These are phyloP conservation scores for Polyergus mexicanus DNA, from an alignment of 1,140 invertebrate species.

Conservation along the genomic window DNA sequence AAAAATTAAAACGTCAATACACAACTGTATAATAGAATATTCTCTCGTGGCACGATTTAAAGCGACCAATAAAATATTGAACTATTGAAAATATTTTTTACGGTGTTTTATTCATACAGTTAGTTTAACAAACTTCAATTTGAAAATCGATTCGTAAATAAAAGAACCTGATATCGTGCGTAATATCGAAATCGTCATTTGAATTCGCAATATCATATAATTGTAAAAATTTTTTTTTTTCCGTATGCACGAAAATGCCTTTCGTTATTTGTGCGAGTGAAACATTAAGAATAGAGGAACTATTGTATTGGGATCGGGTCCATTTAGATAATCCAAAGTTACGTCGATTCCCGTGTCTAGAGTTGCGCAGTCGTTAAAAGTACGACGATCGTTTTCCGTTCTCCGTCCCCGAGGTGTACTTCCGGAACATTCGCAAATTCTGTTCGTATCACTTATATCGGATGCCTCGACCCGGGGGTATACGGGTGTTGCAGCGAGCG, in stretches of 20 bases:
- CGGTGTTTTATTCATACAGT: not conserved
- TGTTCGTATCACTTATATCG: slow-evolving; percentile 57
- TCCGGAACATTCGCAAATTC: slow-evolving; percentile 52
- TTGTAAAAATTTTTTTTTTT: not conserved
- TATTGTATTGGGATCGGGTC: slow-evolving; percentile 71
- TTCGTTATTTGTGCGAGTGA: not conserved
- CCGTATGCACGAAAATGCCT: not conserved
- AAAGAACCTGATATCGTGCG: not conserved
- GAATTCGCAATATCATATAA: not conserved
- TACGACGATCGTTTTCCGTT: slow-evolving; percentile 64
- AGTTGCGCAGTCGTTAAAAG: slow-evolving; percentile 69
- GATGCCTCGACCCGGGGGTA: not conserved
- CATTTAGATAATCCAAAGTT: slow-evolving; percentile 74
- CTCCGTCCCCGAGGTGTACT: slow-evolving; percentile 51
- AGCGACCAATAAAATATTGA: not conserved
- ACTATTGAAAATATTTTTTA: not conserved
- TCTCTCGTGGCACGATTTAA: not conserved
- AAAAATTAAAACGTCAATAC: not conserved
- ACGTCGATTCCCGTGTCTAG: slow-evolving; percentile 40
- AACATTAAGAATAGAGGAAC: slow-evolving; percentile 56
- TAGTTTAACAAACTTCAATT: not conserved
- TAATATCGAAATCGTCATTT: not conserved
- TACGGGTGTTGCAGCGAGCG: not conserved
- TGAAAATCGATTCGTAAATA: not conserved
- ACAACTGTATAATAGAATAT: not conserved